A percentile compares a stretch with the other conserved stretches of the same genome.
Evolutionary conservation across 2,113 vertebrate genomes (phyloP).

Genomic region (Sebastes fasciatus): DNA sequence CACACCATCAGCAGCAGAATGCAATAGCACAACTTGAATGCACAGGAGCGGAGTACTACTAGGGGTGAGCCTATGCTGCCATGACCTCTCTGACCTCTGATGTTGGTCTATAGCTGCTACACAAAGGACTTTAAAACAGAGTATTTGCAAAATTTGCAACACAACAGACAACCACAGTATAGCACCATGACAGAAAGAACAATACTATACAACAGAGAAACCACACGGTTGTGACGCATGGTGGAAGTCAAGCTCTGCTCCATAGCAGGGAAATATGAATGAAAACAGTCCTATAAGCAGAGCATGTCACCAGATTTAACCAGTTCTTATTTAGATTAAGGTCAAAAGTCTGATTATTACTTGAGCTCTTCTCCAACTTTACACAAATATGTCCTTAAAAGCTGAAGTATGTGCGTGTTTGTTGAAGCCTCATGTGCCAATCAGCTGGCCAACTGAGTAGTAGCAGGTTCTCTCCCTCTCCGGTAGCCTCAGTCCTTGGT

Average conservation of each 20-base stretch:
- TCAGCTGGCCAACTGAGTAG: constrained; percentile 3
- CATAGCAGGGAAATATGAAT: neutral
- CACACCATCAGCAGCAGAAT: neutral
- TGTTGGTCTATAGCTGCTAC: constrained; percentile 1
- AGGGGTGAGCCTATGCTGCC: neutral
- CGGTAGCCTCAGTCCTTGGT: constrained; percentile 38
- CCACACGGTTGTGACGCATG: neutral
- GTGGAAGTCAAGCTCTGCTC: neutral
- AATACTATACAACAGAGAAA: constrained; percentile 2
- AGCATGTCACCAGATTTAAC: neutral
- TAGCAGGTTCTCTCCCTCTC: constrained; percentile 29
- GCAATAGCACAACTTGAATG: neutral
- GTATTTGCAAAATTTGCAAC: neutral
- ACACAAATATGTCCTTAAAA: neutral
- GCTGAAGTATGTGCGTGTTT: neutral
- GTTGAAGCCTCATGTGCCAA: neutral
- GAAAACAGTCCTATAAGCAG: neutral
- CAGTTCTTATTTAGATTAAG: neutral
- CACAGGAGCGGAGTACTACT: neutral
- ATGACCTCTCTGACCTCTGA: constrained; percentile 7
- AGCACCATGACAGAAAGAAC: neutral
- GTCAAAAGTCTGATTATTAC: neutral
- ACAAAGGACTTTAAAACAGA: constrained; percentile 17
- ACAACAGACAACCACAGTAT: constrained; percentile 6
- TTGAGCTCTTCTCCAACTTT: neutral